A percentile compares a stretch with the other conserved stretches of the same genome.
phyloP scores from a whole-genome alignment of 2,888 invertebrate species.

The Ischnus inquisitorius region DNA sequence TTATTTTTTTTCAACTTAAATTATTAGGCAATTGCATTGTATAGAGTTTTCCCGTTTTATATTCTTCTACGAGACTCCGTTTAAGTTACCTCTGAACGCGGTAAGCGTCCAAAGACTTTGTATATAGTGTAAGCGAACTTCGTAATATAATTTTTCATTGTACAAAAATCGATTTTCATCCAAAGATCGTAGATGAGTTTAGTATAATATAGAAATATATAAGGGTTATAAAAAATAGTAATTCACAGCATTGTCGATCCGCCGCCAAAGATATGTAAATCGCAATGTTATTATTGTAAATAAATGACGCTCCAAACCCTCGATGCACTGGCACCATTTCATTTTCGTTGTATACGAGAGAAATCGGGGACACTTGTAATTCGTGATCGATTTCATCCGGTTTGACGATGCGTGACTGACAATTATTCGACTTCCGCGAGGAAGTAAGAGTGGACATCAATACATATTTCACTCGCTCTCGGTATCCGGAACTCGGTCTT shows the following conservation, averaged over 20 bases:
- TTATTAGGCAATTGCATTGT: constrained; percentile 25
- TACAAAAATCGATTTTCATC: constrained; percentile 5
- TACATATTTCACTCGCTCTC: not conserved
- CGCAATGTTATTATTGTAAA: constrained; percentile 70
- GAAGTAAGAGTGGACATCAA: not conserved
- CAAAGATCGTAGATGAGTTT: constrained; percentile 12
- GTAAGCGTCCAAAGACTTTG: constrained; percentile 34
- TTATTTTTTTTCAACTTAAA: constrained; percentile 21
- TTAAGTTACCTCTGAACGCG: constrained; percentile 25
- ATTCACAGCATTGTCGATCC: constrained; percentile 6
- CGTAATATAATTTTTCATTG: constrained; percentile 2
- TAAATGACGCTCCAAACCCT: constrained; percentile 65
- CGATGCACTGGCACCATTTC: not conserved
- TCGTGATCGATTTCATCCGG: constrained; percentile 71
- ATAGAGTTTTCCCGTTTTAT: constrained; percentile 4
- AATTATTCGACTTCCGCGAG: constrained; percentile 73
- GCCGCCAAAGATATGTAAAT: constrained; percentile 60
- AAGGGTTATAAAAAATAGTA: not conserved
- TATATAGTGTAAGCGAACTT: not conserved
- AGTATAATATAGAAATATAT: not conserved
- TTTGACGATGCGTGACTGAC: constrained; percentile 71
- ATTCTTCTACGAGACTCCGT: not conserved
- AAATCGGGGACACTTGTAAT: constrained; percentile 29
- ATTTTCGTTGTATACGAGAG: constrained; percentile 35
- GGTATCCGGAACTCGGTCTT: not conserved